These are phyloP conservation scores for Megaustenia siamemsis DNA, from an alignment of 2,888 invertebrate species.

Conservation along the genomic window DNA sequence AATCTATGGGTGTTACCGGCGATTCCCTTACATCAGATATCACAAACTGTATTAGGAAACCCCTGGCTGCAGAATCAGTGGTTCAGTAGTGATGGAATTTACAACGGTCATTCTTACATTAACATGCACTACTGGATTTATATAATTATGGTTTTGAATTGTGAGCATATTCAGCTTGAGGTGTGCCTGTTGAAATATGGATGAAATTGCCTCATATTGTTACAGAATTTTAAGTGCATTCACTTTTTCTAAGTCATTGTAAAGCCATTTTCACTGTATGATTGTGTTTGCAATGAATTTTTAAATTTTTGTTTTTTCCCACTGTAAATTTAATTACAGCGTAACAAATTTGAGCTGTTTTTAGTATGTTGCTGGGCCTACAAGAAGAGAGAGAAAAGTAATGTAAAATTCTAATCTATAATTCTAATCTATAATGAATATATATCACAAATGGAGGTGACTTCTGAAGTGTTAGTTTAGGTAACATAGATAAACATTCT, in stretches of 20 bases:
- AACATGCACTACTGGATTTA: neutral
- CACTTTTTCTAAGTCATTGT: slow-evolving; percentile 20
- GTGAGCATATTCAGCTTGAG: neutral
- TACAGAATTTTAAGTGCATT: slow-evolving; percentile 10
- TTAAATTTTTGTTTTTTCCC: neutral
- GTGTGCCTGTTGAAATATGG: neutral
- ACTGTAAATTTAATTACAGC: neutral
- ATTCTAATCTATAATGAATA: too few relatives aligned
- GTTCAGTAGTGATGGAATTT: neutral
- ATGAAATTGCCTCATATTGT: neutral
- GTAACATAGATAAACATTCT: too few relatives aligned
- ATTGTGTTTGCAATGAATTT: neutral
- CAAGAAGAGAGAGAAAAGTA: too few relatives aligned
- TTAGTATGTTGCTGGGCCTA: too few relatives aligned
- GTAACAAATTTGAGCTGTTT: neutral
- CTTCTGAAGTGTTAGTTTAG: too few relatives aligned
- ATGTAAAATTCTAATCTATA: too few relatives aligned
- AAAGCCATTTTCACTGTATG: neutral
- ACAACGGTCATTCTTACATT: neutral
- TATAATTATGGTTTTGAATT: neutral
- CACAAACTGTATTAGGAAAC: slow-evolving; percentile 26
- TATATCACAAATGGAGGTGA: too few relatives aligned
- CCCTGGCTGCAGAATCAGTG: slow-evolving; percentile 4
- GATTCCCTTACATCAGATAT: slow-evolving; percentile 9
- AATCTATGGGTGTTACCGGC: slow-evolving; percentile 17